Percentiles rank a stretch among this genome's conserved stretches.
Conservation (phyloP, 2,797 vertebrate species). For the Epinephelus malabaricus region DNA sequence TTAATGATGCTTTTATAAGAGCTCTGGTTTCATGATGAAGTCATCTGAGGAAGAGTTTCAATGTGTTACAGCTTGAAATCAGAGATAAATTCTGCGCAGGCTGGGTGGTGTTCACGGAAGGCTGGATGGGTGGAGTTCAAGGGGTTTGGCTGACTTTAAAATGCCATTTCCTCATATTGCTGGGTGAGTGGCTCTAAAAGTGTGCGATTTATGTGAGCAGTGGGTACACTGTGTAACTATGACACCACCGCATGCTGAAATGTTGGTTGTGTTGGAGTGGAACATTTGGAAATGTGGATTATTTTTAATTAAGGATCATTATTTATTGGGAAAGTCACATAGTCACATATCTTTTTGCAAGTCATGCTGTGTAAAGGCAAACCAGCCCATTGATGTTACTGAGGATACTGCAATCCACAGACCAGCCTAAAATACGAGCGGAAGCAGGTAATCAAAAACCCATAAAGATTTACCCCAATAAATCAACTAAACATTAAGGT, state of each 20-base stretch:
- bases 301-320: constrained; percentile 31
- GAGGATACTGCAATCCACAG: background rate
- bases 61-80: constrained; percentile 84
- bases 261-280: constrained; percentile 26
- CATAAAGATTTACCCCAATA: background rate
- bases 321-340: background rate
- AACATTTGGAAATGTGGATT: constrained; percentile 29
- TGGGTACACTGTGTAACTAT: constrained; percentile 37
- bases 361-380: constrained; percentile 5
- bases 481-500: background rate
- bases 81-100: constrained; percentile 76
- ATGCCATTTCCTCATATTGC: constrained; percentile 74
- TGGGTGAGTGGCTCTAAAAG: constrained; percentile 53
- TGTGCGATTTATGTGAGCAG: constrained; percentile 56
- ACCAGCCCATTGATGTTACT: background rate
- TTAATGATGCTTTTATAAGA: constrained; percentile 78
- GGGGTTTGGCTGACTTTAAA: constrained; percentile 74
- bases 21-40: constrained; percentile 84
- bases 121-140: constrained; percentile 73
- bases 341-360: background rate
- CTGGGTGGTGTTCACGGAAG: constrained; percentile 69
- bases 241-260: constrained; percentile 18
- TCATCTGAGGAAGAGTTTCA: constrained; percentile 83
- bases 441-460: background rate
- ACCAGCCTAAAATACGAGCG: background rate